A percentile compares a stretch with the other conserved stretches of the same genome.
Conservation (phyloP, 2,888 invertebrate species). For the Megamerina dolium region DNA sequence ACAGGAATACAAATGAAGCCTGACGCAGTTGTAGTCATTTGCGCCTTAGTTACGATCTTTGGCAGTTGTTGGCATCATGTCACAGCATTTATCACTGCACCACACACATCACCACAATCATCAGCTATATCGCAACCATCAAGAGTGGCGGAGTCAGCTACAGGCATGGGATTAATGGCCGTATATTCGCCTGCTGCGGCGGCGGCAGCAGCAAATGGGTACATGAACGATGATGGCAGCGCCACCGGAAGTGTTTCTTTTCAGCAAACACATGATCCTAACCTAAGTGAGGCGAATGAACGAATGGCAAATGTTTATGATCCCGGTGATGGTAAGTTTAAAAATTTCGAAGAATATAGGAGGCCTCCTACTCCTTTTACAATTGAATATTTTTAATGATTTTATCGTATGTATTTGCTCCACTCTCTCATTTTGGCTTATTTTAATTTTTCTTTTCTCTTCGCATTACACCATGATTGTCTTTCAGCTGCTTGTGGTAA, state of each 20-base stretch:
- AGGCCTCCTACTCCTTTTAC: too few relatives aligned
- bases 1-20: slow-evolving; percentile 26
- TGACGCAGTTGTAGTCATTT: slow-evolving; percentile 25
- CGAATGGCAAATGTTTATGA: slow-evolving; percentile 43
- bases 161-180: slow-evolving; percentile 13
- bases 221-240: slow-evolving; percentile 21
- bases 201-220: slow-evolving; percentile 11
- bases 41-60: slow-evolving; percentile 32
- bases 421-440: too few relatives aligned
- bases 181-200: slow-evolving; percentile 9
- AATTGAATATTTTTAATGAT: too few relatives aligned
- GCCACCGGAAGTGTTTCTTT: slow-evolving; percentile 27
- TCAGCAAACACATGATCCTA: slow-evolving; percentile 27
- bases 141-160: background rate
- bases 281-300: slow-evolving; percentile 26
- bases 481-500: too few relatives aligned
- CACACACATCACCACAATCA: slow-evolving; percentile 12
- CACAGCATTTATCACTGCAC: slow-evolving; percentile 27
- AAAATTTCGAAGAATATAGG: background rate
- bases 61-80: slow-evolving; percentile 23
- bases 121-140: background rate
- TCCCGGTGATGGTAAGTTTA: slow-evolving; percentile 48
- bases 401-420: too few relatives aligned
- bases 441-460: too few relatives aligned
- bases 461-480: too few relatives aligned